Base-by-base conservation (phyloP, 2,888 invertebrate species). In the Drosophila rellima region DNA sequence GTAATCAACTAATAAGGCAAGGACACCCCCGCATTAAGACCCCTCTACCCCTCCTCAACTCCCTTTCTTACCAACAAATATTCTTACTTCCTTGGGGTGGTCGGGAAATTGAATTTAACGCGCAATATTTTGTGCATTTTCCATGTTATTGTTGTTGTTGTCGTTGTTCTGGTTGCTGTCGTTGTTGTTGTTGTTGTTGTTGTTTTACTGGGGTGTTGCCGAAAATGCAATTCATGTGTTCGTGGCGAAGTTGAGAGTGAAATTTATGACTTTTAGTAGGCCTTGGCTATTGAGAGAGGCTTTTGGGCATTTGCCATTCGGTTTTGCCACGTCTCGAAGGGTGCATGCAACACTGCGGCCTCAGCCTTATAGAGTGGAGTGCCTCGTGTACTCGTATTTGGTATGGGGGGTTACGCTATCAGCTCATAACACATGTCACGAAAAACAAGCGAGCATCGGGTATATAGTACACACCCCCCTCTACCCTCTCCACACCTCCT, bases 1-100 rank as follows among this genome's bases (percentile, higher is more conserved):
- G 93, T 93, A 93, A 93, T 93, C 93, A 93, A 93, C 93, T 93
- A 93, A 93, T 93, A 93, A 92, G 55, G 47, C 73, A 73, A 68
- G 72, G 45, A 79, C 79, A 81, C 72, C 71, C 76, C 54, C 78
- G 40, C 65, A 66, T 67, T 70, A 59, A 50, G 51, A 60, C 66
- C 39, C 62, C 56, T 8, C 13, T 13, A 29, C 33, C 6, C 15
- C 44, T 15, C 15, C 48, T 29, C n/a, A 1, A 2, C 23, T 10
- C 15, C 15, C 26, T 17, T 17, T 45, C 26, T 26, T 35, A 11
- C 33, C 7, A 23, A 29, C 35, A 42, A 1, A 17, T 31, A 15
- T 15, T 44, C 42, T 20, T 29, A 0, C 48, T 62, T 45, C 31
- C 31, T 44, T 67, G 83, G 74, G 78, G 78, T 82, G 83, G 69